Conservation (phyloP, 1,140 invertebrate genomes). For the Stegodyphus dumicola region DNA sequence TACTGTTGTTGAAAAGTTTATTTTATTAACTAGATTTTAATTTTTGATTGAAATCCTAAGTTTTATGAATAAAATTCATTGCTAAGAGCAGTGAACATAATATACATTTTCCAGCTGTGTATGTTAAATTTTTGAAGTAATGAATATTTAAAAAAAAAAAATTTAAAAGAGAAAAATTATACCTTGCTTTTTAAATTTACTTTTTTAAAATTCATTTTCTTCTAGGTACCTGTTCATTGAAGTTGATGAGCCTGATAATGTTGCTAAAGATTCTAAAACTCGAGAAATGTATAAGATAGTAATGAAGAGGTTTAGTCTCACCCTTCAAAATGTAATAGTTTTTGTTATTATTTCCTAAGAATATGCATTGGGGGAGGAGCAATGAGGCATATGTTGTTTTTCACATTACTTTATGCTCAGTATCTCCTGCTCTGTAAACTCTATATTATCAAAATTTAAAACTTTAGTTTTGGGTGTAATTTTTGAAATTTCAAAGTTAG, state of each 20-base stretch:
- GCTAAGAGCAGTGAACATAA: background rate
- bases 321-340: slow-evolving; percentile 69
- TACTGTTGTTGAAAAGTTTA: background rate
- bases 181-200: background rate
- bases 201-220: background rate
- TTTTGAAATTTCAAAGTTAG: too few species aligned
- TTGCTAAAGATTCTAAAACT: slow-evolving; percentile 78
- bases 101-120: background rate
- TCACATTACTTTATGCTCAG: too few species aligned
- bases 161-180: background rate
- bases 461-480: too few species aligned
- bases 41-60: background rate
- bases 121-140: background rate
- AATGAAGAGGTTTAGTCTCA: slow-evolving; percentile 82
- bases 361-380: too few species aligned
- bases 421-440: too few species aligned
- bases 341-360: background rate
- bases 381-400: too few species aligned
- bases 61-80: background rate
- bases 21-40: background rate
- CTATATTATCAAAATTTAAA: too few species aligned
- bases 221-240: slow-evolving; percentile 87
- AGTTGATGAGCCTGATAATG: slow-evolving; percentile 77
- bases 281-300: slow-evolving; percentile 88
- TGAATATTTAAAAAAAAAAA: background rate